These are phyloP conservation scores for Oreochromis aureus DNA, from an alignment of 2,113 vertebrate species.

Conservation along the genomic window DNA sequence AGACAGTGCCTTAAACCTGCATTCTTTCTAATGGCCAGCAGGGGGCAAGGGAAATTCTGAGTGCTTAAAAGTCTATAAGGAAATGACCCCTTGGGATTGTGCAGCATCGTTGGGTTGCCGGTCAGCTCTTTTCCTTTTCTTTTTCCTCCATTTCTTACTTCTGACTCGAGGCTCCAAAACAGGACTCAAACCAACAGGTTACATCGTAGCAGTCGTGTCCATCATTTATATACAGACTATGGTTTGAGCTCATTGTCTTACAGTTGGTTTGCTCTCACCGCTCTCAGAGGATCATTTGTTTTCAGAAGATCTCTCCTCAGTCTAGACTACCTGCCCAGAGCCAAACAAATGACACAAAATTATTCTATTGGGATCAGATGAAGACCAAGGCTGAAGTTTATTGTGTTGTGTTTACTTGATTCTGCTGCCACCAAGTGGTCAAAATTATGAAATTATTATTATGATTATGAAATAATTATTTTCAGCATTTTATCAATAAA, in stretches of 20 bases:
- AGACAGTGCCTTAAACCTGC: neutral
- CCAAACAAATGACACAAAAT: neutral
- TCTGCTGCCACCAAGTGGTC: neutral
- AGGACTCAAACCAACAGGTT: neutral
- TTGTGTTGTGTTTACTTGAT: neutral
- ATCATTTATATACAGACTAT: neutral
- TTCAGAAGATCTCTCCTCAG: neutral
- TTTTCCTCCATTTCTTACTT: neutral
- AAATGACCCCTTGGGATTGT: neutral
- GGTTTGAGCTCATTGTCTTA: neutral
- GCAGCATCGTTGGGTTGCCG: neutral
- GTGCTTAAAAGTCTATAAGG: neutral
- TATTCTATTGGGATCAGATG: neutral
- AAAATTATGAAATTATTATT: neutral
- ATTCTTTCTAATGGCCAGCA: neutral
- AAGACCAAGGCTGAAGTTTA: neutral
- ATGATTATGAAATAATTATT: neutral
- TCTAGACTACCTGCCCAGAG: neutral
- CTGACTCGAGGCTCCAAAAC: neutral
- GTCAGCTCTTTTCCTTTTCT: neutral
- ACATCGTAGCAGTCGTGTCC: neutral
- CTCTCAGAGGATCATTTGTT: neutral
- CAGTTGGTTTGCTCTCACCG: neutral
- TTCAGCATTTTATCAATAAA: neutral
- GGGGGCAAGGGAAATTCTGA: neutral